These are phyloP conservation scores for Taeniopygia guttata DNA, from an alignment of 2,797 vertebrate species.

Conservation along the genomic window DNA sequence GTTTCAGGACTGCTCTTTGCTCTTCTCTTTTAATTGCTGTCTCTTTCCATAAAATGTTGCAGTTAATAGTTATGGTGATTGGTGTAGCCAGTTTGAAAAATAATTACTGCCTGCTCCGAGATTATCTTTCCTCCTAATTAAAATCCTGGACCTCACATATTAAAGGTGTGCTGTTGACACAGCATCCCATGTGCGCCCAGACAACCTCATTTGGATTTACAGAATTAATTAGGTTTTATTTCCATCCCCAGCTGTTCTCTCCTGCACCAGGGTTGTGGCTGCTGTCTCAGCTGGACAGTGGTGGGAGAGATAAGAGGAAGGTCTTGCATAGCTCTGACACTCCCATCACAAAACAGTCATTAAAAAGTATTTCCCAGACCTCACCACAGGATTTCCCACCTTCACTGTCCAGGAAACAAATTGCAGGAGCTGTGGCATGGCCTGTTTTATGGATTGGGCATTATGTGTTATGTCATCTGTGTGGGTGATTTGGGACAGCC, in stretches of 20 bases:
- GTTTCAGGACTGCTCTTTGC: constrained; percentile 32
- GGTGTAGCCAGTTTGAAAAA: constrained; percentile 70
- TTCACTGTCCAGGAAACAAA: not conserved
- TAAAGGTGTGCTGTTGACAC: constrained; percentile 69
- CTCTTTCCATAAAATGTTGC: constrained; percentile 38
- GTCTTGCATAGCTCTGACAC: not conserved
- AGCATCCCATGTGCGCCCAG: constrained; percentile 49
- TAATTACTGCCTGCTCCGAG: constrained; percentile 73
- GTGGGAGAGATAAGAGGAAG: constrained; percentile 6
- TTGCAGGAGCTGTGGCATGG: not conserved
- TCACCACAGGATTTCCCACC: not conserved
- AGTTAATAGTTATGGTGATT: constrained; percentile 62
- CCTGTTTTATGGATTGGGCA: not conserved
- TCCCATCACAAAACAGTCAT: constrained; percentile 7
- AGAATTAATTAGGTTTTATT: constrained; percentile 78
- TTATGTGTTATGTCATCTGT: not conserved
- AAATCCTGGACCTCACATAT: constrained; percentile 70
- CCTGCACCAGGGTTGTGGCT: not conserved
- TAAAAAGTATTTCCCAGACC: not conserved
- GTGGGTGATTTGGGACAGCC: not conserved
- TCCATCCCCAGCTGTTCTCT: constrained; percentile 72
- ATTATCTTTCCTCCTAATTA: constrained; percentile 76
- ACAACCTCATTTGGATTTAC: constrained; percentile 71
- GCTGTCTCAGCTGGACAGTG: constrained; percentile 44
- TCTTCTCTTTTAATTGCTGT: constrained; percentile 47